Evolutionary conservation across 2,888 invertebrate species (phyloP), one percentile per base, ranked within the genome.

Genomic region (Eurytoma californica): DNA sequence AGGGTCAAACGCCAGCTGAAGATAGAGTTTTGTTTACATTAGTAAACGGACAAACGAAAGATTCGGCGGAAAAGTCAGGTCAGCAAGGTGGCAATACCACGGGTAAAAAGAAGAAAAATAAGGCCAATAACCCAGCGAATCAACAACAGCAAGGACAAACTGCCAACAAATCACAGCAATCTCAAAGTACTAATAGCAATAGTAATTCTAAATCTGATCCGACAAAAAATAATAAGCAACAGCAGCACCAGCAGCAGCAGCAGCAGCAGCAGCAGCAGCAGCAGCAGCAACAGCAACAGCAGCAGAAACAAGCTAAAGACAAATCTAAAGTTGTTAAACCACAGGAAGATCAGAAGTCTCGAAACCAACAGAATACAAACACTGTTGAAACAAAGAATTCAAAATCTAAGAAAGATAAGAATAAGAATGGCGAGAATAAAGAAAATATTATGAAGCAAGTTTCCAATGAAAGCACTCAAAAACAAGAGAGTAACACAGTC

Each of bases 21-120:
- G 95, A 95, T 84, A 94, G 94, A 88, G 92, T 95, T 51, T 91
- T 95, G 2, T 95, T 95, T 86, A 95, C 94, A 1, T 91, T 95
- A 82, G 92, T 94, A 9, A 93, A 93, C 85, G 93, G 93, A 0
- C 92, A 93, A 82, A 91, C 89, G 0, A 86, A 89, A 55, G 86
- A 89, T 51, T 86, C 85, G 2, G 69, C 79, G 49, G 75, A 85
- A 57, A 85, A 86, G n/a, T 86, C 87, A 18, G 80, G 65, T 0
- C 86, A 89, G 57, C 39, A 39, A 39, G 7, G 7, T 7, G 39
- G 9, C 7, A 39, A 39, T 39, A 82, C 70, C 16, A 81, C 82
- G 63, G 84, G 85, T 13, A 87, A 88, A 68, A 90, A 90, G 80
- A 90, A 89, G 72, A 89, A 87, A 66, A 85, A 85, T 47, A 87